phyloP scores from a whole-genome alignment of 1,140 invertebrate genomes.

The Meloidogyne hapla region DNA sequence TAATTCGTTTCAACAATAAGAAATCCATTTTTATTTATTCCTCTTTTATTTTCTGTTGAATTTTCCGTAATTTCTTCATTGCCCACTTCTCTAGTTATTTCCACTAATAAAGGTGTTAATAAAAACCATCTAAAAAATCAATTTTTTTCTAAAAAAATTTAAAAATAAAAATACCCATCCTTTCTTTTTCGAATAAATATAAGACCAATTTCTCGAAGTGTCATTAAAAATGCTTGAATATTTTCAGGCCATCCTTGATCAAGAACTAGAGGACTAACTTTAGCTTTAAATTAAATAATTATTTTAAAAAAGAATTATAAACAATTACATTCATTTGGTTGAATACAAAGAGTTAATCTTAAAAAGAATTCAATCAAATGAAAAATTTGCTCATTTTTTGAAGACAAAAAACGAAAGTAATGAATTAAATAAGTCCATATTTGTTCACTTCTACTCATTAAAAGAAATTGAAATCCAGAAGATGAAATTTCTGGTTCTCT shows the following conservation, averaged over 20 bases:
- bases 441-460: slow-evolving; percentile 43
- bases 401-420: slow-evolving; percentile 35
- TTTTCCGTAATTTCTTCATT: not conserved
- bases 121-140: slow-evolving; percentile 33
- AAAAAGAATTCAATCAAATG: slow-evolving; percentile 39
- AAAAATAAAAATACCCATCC: slow-evolving; percentile 36
- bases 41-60: not conserved
- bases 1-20: slow-evolving; percentile 49
- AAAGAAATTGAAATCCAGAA: slow-evolving; percentile 45
- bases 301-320: not conserved
- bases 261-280: slow-evolving; percentile 17
- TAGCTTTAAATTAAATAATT: not conserved
- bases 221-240: slow-evolving; percentile 40
- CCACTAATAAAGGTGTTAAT: slow-evolving; percentile 8
- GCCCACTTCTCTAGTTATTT: not conserved
- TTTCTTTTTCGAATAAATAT: slow-evolving; percentile 51
- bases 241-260: slow-evolving; percentile 37
- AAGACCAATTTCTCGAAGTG: slow-evolving; percentile 43
- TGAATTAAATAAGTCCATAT: slow-evolving; percentile 53
- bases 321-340: slow-evolving; percentile 10
- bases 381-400: slow-evolving; percentile 26
- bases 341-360: slow-evolving; percentile 33
- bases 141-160: not conserved
- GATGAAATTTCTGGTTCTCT: slow-evolving; percentile 43
- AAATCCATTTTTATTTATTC: slow-evolving; percentile 36